phyloP scores from a whole-genome alignment of 2,113 vertebrate genomes.

The Megaceryle torquata region DNA sequence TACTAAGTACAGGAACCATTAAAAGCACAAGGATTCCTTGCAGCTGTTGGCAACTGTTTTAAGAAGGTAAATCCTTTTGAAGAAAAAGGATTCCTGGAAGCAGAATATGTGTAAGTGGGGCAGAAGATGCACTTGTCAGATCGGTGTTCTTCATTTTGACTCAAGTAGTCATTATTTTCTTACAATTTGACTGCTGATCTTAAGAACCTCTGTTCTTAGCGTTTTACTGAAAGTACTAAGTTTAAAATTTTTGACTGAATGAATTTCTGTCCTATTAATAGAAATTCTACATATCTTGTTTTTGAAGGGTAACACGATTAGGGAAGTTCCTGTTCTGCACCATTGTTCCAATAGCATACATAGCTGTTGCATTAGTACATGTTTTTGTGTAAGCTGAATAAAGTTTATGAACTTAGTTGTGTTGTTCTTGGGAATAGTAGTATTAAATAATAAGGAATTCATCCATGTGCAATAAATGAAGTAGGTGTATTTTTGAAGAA shows the following conservation, averaged over 20 bases:
- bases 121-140: not conserved
- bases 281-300: not conserved
- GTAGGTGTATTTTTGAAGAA: not conserved
- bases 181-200: not conserved
- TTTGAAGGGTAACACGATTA: not conserved
- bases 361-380: not conserved
- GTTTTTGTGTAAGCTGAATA: not conserved
- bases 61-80: not conserved
- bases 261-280: not conserved
- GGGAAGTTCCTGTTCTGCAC: not conserved
- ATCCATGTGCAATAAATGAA: not conserved
- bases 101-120: not conserved
- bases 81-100: not conserved
- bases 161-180: not conserved
- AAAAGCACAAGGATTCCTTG: not conserved
- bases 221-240: not conserved
- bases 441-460: not conserved
- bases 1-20: not conserved
- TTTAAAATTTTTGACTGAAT: not conserved
- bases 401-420: not conserved
- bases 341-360: accelerated
- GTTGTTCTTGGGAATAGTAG: conserved; percentile 3
- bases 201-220: not conserved
- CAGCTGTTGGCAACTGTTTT: not conserved
- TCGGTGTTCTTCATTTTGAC: not conserved